These are phyloP conservation scores for Argyra leucocephala DNA, from an alignment of 2,888 invertebrate genomes.

Conservation along the genomic window DNA sequence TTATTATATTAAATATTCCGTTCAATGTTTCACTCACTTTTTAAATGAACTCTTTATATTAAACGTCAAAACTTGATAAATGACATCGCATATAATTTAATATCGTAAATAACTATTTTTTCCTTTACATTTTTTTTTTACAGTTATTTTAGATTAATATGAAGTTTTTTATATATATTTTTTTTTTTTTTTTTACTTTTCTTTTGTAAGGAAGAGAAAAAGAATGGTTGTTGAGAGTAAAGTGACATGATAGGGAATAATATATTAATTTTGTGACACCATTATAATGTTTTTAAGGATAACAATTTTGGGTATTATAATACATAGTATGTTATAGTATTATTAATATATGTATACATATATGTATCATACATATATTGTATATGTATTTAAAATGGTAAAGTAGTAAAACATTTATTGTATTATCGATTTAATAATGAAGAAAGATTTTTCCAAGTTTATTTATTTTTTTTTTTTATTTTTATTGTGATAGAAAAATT, in stretches of 20 bases:
- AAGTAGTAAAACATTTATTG: neutral
- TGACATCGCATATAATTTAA: slow-evolving; percentile 3
- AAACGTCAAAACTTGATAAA: slow-evolving; percentile 1
- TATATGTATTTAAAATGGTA: neutral
- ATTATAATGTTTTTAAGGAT: slow-evolving; percentile 1
- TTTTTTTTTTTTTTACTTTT: neutral
- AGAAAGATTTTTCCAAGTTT: neutral
- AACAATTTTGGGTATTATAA: neutral
- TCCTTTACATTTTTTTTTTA: neutral
- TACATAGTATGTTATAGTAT: neutral
- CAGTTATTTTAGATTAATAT: neutral
- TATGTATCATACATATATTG: neutral
- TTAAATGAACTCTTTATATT: slow-evolving; percentile 1
- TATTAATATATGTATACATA: neutral
- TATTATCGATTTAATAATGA: slow-evolving; percentile 6
- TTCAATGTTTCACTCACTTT: neutral
- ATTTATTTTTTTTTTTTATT: neutral
- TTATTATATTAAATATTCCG: too few species aligned
- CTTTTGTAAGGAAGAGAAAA: too few species aligned
- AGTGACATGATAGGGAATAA: neutral
- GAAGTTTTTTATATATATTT: neutral
- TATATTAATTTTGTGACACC: slow-evolving; percentile 4
- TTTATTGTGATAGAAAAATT: neutral
- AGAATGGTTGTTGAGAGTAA: too few species aligned
- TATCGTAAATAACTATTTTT: slow-evolving; percentile 4